Conservation (phyloP, 2,797 vertebrate species). For the Amazonetta brasiliensis region DNA sequence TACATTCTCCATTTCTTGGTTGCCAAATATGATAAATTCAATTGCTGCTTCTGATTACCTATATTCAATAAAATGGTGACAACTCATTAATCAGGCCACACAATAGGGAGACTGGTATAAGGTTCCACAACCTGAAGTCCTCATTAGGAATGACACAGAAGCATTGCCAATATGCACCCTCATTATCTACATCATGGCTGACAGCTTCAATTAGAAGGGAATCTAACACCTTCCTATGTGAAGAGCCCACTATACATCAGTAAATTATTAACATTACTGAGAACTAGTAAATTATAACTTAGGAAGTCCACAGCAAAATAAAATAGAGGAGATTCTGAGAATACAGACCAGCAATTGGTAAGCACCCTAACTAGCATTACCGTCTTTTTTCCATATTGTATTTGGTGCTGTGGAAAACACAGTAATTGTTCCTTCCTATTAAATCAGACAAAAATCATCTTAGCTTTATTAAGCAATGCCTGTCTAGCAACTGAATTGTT, state of each 20-base stretch:
- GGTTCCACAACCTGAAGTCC: conserved; percentile 45
- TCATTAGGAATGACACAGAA: conserved; percentile 49
- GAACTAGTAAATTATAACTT: background rate
- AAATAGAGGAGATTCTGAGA: background rate
- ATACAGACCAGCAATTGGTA: background rate
- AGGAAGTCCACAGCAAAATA: background rate
- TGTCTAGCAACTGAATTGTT: background rate
- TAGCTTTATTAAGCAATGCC: background rate
- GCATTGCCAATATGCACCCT: conserved; percentile 7
- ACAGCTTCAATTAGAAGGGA: conserved; percentile 51
- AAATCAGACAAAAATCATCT: background rate
- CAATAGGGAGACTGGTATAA: background rate
- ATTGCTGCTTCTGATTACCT: conserved; percentile 27
- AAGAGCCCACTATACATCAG: background rate
- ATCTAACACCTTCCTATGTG: conserved; percentile 3
- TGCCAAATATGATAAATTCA: conserved; percentile 27
- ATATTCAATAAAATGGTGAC: conserved; percentile 52
- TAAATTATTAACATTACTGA: background rate
- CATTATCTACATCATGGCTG: conserved; percentile 40
- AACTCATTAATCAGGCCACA: conserved; percentile 58
- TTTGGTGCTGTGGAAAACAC: background rate
- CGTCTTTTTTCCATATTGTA: background rate
- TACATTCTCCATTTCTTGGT: conserved; percentile 6
- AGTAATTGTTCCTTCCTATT: background rate
- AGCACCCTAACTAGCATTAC: background rate